Base-by-base conservation (phyloP, 2,797 vertebrate species). In the Cichlasoma orientale region DNA sequence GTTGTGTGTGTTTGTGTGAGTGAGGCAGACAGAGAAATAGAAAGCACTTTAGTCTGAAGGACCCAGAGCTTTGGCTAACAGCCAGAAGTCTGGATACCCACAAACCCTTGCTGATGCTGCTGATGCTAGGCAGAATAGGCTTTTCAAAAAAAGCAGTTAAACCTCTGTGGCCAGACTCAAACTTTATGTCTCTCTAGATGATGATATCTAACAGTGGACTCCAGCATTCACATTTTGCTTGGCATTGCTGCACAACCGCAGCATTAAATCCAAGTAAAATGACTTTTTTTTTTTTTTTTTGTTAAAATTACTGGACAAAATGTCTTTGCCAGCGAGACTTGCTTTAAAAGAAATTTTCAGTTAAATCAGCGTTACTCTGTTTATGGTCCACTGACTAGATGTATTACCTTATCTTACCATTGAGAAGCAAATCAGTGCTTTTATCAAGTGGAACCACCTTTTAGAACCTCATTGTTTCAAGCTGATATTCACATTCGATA, bases 31-130 rank as follows among this genome's bases (percentile, higher is more conserved):
- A 84, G 52, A 78, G 44, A 77, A 68, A 81, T 56, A 72, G 47
- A 74, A 69, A 87, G 77, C 56, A 77, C 68, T 87, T 85, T 52
- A 75, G 76, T 80, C 52, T 79, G 53, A 82, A 86, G 80, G 79
- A 88, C 79, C 57, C 63, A 59, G 31, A 75, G 79, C 74, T 29
- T 80, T 86, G 86, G 82, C 72, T 44, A 27, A 53, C 56, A 71
- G 82, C 86, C 89, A 89, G 44, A 55, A 59, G 79, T 77, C 74
- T 82, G 72, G 47, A 78, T 77, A 91, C 80, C 84, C 76, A 80
- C 53, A 86, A 88, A 84, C 59, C 66, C 10, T 83, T 82, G 79
- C 75, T 81, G 61, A 57, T 59, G 54, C 69, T 85, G 86, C 82
- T 86, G 75, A 79, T 86, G 72, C 82, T 72, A 56, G 82, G 79